These are phyloP conservation scores for Drosophila algonquin DNA, from an alignment of 2,888 invertebrate species.

Conservation along the genomic window DNA sequence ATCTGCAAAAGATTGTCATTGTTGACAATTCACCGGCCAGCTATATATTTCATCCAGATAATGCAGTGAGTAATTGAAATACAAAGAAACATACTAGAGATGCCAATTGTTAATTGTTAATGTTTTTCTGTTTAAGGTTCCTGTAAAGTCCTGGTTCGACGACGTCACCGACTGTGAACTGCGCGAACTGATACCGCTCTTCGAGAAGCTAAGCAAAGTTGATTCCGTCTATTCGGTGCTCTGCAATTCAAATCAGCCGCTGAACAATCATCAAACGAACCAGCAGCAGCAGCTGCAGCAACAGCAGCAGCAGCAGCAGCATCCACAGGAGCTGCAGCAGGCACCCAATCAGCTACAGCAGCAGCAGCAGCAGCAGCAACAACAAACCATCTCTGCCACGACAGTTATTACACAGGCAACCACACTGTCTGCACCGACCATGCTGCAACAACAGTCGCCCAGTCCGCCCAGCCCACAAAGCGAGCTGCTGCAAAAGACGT, in stretches of 20 bases:
- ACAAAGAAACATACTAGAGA: not conserved
- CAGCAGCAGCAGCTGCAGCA: constrained; percentile 74
- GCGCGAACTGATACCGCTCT: constrained; percentile 98
- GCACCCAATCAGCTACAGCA: constrained; percentile 61
- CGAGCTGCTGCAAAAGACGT: constrained; percentile 84
- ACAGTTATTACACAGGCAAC: constrained; percentile 83
- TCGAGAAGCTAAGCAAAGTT: constrained; percentile 98
- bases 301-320: constrained; percentile 66
- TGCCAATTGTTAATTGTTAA: not conserved
- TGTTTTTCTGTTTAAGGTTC: constrained; percentile 88
- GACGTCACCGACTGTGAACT: constrained; percentile 99
- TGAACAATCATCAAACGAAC: constrained; percentile 83
- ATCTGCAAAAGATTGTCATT: constrained; percentile 97
- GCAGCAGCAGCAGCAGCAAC: constrained; percentile 69
- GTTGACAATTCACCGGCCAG: constrained; percentile 99
- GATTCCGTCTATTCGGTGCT: constrained; percentile 98
- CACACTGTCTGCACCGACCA: constrained; percentile 81
- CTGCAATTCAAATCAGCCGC: constrained; percentile 95
- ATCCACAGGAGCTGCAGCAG: constrained; percentile 72
- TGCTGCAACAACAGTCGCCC: constrained; percentile 71
- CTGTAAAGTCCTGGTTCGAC: constrained; percentile 99
- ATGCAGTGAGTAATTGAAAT: constrained; percentile 93
- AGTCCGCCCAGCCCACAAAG: constrained; percentile 84
- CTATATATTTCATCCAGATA: constrained; percentile 99
- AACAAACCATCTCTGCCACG: constrained; percentile 82